Base-by-base conservation (phyloP, 2,888 invertebrate genomes). In the Nomada goodeniana region DNA sequence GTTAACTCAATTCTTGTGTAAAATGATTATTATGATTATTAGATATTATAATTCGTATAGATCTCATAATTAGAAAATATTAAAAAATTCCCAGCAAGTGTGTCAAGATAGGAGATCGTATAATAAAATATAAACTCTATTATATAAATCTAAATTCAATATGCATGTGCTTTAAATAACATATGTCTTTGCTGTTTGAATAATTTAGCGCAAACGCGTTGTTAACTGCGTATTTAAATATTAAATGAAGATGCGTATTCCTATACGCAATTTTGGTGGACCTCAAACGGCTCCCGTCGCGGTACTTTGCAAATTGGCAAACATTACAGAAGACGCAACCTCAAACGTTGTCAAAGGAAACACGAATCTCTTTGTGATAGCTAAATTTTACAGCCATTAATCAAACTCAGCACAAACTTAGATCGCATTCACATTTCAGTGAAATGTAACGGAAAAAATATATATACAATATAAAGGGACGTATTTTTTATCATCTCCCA, bases 231-330 rank as follows among this genome's bases (percentile, higher is more conserved):
- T 15, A 13, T 18, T n/a, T 42, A 50, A 47, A 23, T 42, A 52
- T 57, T 26, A 70, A 70, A 64, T 29, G 52, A 80, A 77, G 68
- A 55, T 67, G 55, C 61, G 55, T 53, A 72, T 63, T 20, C 26
- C 18, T 23, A 55, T 47, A 52, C 60, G 61, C 36, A 67, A 53
- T 44, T 60, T 65, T 67, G 59, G 60, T 47, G 50, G 72, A 72
- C 50, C 63, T 42, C 69, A 59, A 79, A 74, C 61, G 50, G 26
- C 44, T 57, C 29, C n/a, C 73, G 80, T 81, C 74, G 74, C 44
- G 74, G 74, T 64, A 23, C 47, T 74, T 63, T 47, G 67, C 68
- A 80, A 79, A 73, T 79, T 80, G 80, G 80, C 80, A 79, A 79
- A 79, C 73, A 73, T 44, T 59, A 73, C 61, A 29, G 79, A 78